Conservation (phyloP, 1,140 invertebrate species). For the Scaptomyza graminum region DNA sequence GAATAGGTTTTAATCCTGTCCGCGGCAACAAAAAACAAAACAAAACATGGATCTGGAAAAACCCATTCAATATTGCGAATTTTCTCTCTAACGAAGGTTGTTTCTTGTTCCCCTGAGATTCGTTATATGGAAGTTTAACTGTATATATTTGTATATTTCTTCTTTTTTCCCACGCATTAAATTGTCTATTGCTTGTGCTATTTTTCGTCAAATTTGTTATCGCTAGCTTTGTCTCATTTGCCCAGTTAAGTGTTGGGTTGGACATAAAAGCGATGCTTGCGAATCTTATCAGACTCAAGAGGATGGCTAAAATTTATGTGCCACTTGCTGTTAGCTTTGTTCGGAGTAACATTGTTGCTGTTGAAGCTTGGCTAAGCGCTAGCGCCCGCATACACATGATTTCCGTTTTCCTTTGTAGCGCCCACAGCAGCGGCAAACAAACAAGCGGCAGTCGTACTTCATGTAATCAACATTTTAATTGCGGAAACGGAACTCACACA, state of each 20-base stretch:
- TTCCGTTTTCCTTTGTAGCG: slow-evolving; percentile 77
- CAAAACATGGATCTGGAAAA: no score
- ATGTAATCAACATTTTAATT: slow-evolving; percentile 82
- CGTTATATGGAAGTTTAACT: no score
- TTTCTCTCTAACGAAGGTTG: no score
- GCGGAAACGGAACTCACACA: slow-evolving; percentile 79
- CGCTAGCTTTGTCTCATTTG: slow-evolving; percentile 30
- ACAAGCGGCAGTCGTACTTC: slow-evolving; percentile 80
- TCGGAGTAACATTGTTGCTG: slow-evolving; percentile 12
- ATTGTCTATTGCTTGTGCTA: background rate
- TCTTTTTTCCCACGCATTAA: no score
- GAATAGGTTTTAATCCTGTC: no score
- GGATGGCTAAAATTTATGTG: slow-evolving; percentile 70
- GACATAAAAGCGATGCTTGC: slow-evolving; percentile 31
- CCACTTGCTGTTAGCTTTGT: slow-evolving; percentile 38
- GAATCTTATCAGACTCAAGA: slow-evolving; percentile 57
- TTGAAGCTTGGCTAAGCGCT: slow-evolving; percentile 59
- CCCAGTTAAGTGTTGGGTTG: slow-evolving; percentile 32
- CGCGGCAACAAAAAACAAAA: no score
- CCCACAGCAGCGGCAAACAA: slow-evolving; percentile 73
- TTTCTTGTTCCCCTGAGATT: no score
- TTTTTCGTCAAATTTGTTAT: slow-evolving; percentile 33
- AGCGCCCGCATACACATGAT: slow-evolving; percentile 75
- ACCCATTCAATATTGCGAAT: no score
- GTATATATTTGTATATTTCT: no score